Evolutionary conservation across 2,797 vertebrate genomes (phyloP), one percentile per base, ranked within the genome.

Genomic region (Calcarius lapponicus): DNA sequence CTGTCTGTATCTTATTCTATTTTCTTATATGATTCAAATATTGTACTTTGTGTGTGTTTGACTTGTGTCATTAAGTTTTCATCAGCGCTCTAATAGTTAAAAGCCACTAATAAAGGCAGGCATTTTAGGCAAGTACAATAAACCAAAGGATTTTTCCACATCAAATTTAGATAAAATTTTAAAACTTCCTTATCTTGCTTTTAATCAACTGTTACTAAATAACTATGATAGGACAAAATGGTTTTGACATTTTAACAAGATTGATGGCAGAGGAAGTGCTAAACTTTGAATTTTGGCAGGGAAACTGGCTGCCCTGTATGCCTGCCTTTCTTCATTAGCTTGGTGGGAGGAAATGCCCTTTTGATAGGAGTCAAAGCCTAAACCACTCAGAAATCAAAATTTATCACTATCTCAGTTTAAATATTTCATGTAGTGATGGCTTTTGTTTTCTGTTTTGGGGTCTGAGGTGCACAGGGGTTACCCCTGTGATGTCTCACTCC

Each of bases 391-490:
- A 91, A 90, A 26, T 25, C 8, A 48, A 42, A 83, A 56, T 26
- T 9, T 13, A 8, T 71, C 18, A 15, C 16, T 47, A 5, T 67
- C 8, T 78, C 18, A 1, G 19, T 74, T 76, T 40, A 86, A 78
- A 29, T 78, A 53, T 80, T 82, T 74, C 7, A 19, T 2, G 1
- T 32, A 36, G 18, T 51, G 22, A 56, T 72, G 31, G 11, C 7
- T 70, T 82, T 42, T 45, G 45, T 13, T 19, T 70, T 80, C 5
- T 65, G 4, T 72, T 25, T 73, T 91, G 53, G 12, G 13, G 10
- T 13, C 5, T 17, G 40, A 43, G 48, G 40, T 1, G 0, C 9
- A 4, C 40, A 14, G 18, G 6, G 6, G 4, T 65, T 61, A 25
- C 7, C 18, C 21, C 17, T 58, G 47, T 48, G 47, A n/a, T 80